Evolutionary conservation across 2,113 vertebrate genomes (phyloP).

Genomic region (Lipotes vexillifer): DNA sequence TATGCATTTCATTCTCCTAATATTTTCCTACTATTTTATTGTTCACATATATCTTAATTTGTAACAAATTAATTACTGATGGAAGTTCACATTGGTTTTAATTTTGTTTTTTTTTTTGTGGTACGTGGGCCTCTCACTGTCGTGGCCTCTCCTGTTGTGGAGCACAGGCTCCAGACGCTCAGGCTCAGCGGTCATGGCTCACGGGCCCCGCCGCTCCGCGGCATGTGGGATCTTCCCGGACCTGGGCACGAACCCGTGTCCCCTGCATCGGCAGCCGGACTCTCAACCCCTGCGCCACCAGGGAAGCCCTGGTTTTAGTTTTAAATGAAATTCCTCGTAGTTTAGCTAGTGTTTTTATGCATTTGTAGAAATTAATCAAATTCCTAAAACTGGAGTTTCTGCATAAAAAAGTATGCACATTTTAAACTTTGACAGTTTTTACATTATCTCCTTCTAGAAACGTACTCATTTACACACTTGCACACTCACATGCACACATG

Average conservation of each 20-base stretch:
- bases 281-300: too few relatives aligned
- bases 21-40: not conserved
- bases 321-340: not conserved
- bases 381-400: not conserved
- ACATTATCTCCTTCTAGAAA: not conserved
- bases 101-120: too few relatives aligned
- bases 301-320: not conserved
- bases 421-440: not conserved
- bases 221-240: too few relatives aligned
- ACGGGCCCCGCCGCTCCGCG: too few relatives aligned
- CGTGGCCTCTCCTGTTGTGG: too few relatives aligned
- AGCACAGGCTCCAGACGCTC: too few relatives aligned
- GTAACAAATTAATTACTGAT: not conserved
- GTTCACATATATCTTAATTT: not conserved
- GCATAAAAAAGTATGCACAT: not conserved
- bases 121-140: too few relatives aligned
- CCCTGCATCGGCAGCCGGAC: too few relatives aligned
- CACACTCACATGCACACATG: not conserved
- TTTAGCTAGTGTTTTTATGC: not conserved
- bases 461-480: not conserved
- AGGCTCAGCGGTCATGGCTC: too few relatives aligned
- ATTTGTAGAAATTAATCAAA: not conserved
- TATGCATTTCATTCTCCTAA: not conserved
- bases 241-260: too few relatives aligned
- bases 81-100: not conserved